These are phyloP conservation scores for Spea hammondii DNA, from an alignment of 2,797 vertebrate genomes.

Conservation along the genomic window DNA sequence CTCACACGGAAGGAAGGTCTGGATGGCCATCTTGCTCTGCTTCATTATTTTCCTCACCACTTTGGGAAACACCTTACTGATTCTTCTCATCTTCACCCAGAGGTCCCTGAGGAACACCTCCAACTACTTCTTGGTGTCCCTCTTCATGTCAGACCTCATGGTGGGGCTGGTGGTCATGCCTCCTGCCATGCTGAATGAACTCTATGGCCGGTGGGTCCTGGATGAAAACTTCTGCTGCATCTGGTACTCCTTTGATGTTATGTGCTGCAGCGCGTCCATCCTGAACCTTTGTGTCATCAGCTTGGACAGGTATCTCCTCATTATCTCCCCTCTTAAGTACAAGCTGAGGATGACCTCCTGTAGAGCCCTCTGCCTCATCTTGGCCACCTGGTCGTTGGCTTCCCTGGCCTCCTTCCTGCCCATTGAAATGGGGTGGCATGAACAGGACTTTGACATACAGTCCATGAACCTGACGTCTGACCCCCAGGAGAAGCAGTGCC, in stretches of 20 bases:
- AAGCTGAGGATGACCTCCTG: constrained; percentile 90
- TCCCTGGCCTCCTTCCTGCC: constrained; percentile 89
- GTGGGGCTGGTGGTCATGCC: constrained; percentile 98
- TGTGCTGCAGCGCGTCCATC: constrained; percentile 98
- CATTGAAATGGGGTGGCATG: constrained; percentile 94
- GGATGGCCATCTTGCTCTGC: constrained; percentile 83
- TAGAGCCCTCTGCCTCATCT: constrained; percentile 81
- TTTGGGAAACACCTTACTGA: constrained; percentile 84
- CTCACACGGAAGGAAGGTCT: constrained; percentile 70
- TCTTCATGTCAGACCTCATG: constrained; percentile 95
- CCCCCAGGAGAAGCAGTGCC: constrained; percentile 77
- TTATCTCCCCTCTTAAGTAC: constrained; percentile 91
- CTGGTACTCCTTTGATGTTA: constrained; percentile 94
- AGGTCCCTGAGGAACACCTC: constrained; percentile 93
- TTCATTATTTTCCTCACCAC: constrained; percentile 85
- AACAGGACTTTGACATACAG: constrained; percentile 66
- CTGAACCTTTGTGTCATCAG: constrained; percentile 97
- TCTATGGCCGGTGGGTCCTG: constrained; percentile 89
- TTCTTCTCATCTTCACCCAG: constrained; percentile 86
- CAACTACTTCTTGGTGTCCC: constrained; percentile 94
- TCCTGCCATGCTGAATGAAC: constrained; percentile 90
- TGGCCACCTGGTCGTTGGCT: constrained; percentile 86
- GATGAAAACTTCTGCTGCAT: constrained; percentile 82
- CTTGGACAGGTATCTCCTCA: constrained; percentile 94
- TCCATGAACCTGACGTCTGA: constrained; percentile 60